These are phyloP conservation scores for Dromas ardeola DNA, from an alignment of 2,113 vertebrate genomes.

Conservation along the genomic window DNA sequence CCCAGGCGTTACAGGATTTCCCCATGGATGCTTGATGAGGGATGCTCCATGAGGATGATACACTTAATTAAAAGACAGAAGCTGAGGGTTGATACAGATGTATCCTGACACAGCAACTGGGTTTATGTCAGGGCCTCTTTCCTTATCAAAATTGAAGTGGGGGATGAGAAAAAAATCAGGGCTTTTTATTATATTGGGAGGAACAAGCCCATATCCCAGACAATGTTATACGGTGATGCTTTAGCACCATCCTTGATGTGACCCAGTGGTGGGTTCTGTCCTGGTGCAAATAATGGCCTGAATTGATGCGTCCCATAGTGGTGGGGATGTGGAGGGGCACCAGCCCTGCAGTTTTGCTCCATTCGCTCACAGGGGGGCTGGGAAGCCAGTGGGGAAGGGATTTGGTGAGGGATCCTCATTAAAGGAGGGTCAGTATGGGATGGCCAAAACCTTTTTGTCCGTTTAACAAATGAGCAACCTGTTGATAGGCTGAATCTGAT, in stretches of 20 bases:
- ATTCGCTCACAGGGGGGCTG: not conserved
- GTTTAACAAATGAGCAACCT: accelerated
- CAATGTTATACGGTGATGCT: not conserved
- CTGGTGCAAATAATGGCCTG: not conserved
- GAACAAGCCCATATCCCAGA: not conserved
- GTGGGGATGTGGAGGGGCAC: too few species aligned
- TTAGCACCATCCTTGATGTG: not conserved
- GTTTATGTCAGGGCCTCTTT: constrained; percentile 29
- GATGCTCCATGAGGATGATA: constrained; percentile 13
- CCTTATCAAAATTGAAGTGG: not conserved
- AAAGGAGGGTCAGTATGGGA: accelerated
- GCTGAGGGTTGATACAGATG: constrained; percentile 49
- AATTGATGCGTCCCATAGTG: not conserved
- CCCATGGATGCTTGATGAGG: constrained; percentile 41
- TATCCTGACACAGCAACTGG: constrained; percentile 50
- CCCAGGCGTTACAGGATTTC: constrained; percentile 64
- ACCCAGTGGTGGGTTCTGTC: not conserved
- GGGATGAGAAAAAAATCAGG: not conserved
- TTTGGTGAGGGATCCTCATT: accelerated
- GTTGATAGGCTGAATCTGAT: not conserved
- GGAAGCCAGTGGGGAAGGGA: not conserved
- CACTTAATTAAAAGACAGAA: constrained; percentile 46
- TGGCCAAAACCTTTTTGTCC: not conserved
- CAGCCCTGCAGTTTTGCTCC: not conserved
- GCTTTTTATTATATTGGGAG: not conserved